Base-by-base conservation (phyloP, 2,113 vertebrate genomes). In the Rhinogobius similis region DNA sequence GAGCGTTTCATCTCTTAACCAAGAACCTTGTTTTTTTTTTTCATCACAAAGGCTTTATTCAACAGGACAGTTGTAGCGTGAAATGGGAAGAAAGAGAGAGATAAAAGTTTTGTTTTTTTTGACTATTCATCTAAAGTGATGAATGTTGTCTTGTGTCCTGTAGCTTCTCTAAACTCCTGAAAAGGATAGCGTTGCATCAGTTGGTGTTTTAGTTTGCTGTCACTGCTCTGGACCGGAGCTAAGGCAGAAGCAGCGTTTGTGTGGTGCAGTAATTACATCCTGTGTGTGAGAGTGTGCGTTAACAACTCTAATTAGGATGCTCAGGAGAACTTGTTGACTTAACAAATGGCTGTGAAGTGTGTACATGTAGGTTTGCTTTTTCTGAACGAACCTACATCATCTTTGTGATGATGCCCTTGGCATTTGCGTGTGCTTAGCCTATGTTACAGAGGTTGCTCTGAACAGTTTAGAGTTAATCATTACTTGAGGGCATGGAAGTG, bases 401-500 rank as follows among this genome's bases (percentile, higher is more conserved):
- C 27, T 76, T 64, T 38, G 24, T 56, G 24, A 48, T 55, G 52
- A 23, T 10, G 56, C 13, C 24, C 36, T 53, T 56, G 65, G 73
- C 70, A 67, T 75, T 55, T 62, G 56, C 43, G 3, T 75, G 70
- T 77, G n/a, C 41, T 73, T 53, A n/a, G 64, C 59, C 23, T 76
- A 50, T 75, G 81, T 41, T 56, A n/a, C 5, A 50, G 46, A 21
- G 9, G 46, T 20, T 9, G 0, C 3, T 10, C 18, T 63, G 48
- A 65, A 82, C 72, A 67, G 41, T 64, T 64, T 48, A 36, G 27
- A 73, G 82, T 91, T 91, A 90, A 90, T 89, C 70, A 89, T 80
- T 82, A 88, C 71, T 84, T 76, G 24, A 75, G 48, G 59, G 82
- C 43, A 39, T 50, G 26, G 70, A 83, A 75, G 76, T 85, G 83